Evolutionary conservation across 2,113 vertebrate genomes (phyloP).

Genomic region (Pteruthius melanotis): DNA sequence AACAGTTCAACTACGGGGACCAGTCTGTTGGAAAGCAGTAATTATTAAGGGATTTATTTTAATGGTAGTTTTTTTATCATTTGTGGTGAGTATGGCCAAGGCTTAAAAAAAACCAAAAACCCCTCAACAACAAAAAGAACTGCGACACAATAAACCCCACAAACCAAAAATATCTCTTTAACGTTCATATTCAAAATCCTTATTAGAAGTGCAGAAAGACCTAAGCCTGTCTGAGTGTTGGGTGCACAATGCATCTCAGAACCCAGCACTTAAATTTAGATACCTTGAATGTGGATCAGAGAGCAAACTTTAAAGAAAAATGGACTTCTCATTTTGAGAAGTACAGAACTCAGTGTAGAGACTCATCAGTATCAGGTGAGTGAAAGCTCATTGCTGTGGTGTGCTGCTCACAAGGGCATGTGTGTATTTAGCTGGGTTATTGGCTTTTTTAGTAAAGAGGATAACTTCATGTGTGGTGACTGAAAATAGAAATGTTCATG

Average conservation of each 20-base stretch:
- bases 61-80: conserved; percentile 41
- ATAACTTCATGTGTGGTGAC: background rate
- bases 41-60: conserved; percentile 67
- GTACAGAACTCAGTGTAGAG: background rate
- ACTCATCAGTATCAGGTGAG: background rate
- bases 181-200: background rate
- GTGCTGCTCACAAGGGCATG: background rate
- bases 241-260: background rate
- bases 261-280: background rate
- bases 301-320: background rate
- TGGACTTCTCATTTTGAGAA: background rate
- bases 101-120: background rate
- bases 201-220: background rate
- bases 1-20: conserved; percentile 58
- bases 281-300: background rate
- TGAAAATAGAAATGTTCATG: background rate
- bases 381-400: background rate
- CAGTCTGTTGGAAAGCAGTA: conserved; percentile 59
- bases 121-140: background rate
- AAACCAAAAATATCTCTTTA: background rate
- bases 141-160: accelerated
- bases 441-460: background rate
- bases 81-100: conserved; percentile 12
- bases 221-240: background rate
- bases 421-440: background rate